Evolutionary conservation across 2,113 vertebrate genomes (phyloP).

Genomic region (Chaenocephalus aceratus): DNA sequence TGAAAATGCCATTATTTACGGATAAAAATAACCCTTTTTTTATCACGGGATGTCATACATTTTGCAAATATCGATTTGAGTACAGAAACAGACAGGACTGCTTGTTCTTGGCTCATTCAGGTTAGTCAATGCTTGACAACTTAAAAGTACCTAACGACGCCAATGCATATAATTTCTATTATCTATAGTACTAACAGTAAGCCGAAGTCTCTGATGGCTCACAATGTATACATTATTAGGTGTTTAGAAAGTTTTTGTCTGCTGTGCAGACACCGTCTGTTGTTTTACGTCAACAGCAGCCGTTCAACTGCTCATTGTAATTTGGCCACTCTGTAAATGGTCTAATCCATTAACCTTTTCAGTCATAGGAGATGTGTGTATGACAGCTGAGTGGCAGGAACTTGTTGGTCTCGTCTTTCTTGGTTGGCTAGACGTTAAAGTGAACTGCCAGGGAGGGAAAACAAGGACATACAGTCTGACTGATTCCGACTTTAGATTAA

Average conservation of each 20-base stretch:
- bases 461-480: neutral
- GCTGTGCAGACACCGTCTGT: neutral
- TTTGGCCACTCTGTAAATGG: slow-evolving; percentile 8
- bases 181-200: neutral
- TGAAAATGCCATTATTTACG: too few relatives aligned
- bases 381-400: slow-evolving; percentile 30
- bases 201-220: neutral
- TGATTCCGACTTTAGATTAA: slow-evolving; percentile 5
- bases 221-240: neutral
- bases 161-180: neutral
- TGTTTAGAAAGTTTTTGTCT: neutral
- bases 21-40: too few relatives aligned
- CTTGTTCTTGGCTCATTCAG: too few relatives aligned
- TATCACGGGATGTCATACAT: too few relatives aligned
- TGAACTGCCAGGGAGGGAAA: slow-evolving; percentile 2
- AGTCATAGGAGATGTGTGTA: neutral
- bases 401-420: slow-evolving; percentile 63
- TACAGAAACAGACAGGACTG: too few relatives aligned
- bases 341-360: slow-evolving; percentile 12
- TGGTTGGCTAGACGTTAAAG: neutral
- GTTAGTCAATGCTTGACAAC: too few relatives aligned
- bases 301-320: neutral
- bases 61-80: too few relatives aligned
- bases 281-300: slow-evolving; percentile 13
- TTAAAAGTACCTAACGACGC: neutral